These are phyloP conservation scores for Notechis scutatus DNA, from an alignment of 2,113 vertebrate species.

Conservation along the genomic window DNA sequence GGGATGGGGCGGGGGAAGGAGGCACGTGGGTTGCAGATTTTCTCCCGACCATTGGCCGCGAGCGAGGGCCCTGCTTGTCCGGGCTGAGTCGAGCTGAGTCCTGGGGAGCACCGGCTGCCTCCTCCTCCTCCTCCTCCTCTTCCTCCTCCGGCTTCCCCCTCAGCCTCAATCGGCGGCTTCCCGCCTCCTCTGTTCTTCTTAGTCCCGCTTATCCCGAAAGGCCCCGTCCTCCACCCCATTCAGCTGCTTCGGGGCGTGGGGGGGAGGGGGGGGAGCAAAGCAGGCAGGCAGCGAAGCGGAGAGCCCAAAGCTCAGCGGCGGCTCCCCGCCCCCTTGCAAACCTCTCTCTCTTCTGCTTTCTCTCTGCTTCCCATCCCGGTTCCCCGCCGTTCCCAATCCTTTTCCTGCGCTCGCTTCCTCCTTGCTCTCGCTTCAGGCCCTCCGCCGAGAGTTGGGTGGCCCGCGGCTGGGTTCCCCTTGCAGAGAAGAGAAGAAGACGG, in stretches of 20 bases:
- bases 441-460: slow-evolving; percentile 13
- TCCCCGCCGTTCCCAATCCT: background rate
- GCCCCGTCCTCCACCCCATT: background rate
- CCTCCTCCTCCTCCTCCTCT: background rate
- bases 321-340: background rate
- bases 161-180: background rate
- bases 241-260: background rate
- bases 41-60: background rate
- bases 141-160: background rate
- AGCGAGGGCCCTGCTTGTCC: background rate
- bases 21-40: background rate
- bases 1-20: background rate
- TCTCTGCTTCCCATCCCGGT: background rate
- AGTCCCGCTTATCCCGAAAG: background rate
- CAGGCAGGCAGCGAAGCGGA: background rate
- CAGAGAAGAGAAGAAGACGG: background rate
- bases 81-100: background rate
- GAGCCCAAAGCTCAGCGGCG: background rate
- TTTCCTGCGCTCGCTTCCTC: background rate
- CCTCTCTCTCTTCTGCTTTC: background rate
- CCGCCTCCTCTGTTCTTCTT: background rate
- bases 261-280: background rate
- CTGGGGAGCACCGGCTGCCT: background rate
- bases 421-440: background rate
- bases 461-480: background rate